Percentiles rank a stretch among this genome's conserved stretches.
These are phyloP conservation scores for Dallia pectoralis DNA, from an alignment of 2,797 vertebrate species.

Conservation along the genomic window DNA sequence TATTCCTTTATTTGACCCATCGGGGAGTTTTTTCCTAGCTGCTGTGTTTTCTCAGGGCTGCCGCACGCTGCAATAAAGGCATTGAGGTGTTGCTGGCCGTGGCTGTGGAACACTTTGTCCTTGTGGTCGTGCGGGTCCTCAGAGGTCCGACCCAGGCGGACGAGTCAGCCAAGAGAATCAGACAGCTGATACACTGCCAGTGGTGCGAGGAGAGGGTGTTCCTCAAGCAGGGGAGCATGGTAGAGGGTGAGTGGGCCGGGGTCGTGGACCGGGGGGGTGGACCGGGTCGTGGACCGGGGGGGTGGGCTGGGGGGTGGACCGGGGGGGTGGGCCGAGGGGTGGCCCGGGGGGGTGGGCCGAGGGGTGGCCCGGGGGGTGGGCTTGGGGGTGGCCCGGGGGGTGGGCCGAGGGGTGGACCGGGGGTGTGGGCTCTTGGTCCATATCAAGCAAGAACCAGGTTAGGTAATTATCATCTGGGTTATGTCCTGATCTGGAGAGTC, in stretches of 20 bases:
- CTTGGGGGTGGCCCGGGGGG: no score
- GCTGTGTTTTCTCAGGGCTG: slow-evolving; percentile 74
- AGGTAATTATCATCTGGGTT: neutral
- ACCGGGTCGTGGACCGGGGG: no score
- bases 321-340: neutral
- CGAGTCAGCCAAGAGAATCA: slow-evolving; percentile 83
- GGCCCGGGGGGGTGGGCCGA: neutral
- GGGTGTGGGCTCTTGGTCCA: neutral
- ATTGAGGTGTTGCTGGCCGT: slow-evolving; percentile 92
- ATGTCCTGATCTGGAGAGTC: neutral
- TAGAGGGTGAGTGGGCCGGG: slow-evolving; percentile 80
- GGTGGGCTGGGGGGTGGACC: neutral
- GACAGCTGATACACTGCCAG: slow-evolving; percentile 91
- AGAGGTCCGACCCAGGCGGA: slow-evolving; percentile 89
- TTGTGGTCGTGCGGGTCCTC: slow-evolving; percentile 91
- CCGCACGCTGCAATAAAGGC: slow-evolving; percentile 96
- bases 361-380: neutral
- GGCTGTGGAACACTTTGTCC: slow-evolving; percentile 92
- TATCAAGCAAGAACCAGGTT: neutral
- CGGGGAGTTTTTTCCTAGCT: no score
- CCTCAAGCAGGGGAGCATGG: slow-evolving; percentile 87
- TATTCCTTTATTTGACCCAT: no score
- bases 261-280: neutral
- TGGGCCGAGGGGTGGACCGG: neutral
- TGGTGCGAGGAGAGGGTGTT: slow-evolving; percentile 98